Evolutionary conservation across 2,113 vertebrate species (phyloP).

Genomic region (Agapornis roseicollis): DNA sequence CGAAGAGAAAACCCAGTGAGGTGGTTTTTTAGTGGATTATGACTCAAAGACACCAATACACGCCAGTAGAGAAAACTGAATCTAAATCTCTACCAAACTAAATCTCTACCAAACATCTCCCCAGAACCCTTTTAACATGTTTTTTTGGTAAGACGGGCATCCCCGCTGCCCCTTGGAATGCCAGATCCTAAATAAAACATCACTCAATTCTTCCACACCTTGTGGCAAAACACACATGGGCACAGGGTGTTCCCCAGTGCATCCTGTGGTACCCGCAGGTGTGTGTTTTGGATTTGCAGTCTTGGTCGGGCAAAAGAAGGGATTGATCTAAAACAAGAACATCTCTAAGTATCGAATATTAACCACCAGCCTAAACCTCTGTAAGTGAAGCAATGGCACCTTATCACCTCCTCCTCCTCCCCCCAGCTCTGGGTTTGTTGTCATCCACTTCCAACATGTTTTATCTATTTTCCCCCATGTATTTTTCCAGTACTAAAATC

Average conservation of each 20-base stretch:
- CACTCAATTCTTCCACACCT: too few species aligned
- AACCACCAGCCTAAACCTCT: neutral
- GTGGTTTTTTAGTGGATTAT: neutral
- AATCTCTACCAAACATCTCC: neutral
- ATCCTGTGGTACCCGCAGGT: neutral
- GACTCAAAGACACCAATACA: neutral
- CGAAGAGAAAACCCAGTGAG: neutral
- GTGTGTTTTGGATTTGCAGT: neutral
- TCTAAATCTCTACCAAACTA: neutral
- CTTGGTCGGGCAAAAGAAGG: accelerated
- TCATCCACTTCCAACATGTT: slow-evolving; percentile 42
- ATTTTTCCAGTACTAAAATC: slow-evolving; percentile 72
- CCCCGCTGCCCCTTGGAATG: too few species aligned
- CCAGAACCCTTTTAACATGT: neutral
- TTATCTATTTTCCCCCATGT: slow-evolving; percentile 38
- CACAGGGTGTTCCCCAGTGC: neutral
- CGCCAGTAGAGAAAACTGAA: neutral
- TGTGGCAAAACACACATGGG: accelerated
- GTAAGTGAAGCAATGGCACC: neutral
- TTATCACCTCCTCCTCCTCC: slow-evolving; percentile 28
- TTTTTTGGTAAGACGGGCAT: accelerated
- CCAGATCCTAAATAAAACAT: neutral
- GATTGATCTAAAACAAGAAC: neutral
- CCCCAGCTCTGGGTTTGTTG: neutral
- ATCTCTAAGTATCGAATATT: neutral